phyloP scores from a whole-genome alignment of 2,113 vertebrate genomes.

The Conger conger region DNA sequence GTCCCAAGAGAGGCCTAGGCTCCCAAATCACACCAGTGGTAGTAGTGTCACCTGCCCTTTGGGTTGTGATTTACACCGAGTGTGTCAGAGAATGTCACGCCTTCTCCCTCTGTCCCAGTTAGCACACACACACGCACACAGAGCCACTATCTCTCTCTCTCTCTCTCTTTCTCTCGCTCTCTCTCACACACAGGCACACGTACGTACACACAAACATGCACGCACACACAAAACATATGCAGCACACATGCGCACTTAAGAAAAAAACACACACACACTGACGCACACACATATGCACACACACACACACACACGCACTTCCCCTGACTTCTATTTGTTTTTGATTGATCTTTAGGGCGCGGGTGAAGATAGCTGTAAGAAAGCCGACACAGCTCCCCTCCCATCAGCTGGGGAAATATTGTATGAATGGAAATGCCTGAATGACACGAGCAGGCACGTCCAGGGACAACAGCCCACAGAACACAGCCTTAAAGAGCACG shows the following conservation, averaged over 20 bases:
- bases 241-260: not conserved
- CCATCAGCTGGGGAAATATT: not conserved
- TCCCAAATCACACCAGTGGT: not conserved
- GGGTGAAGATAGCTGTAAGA: too few species aligned
- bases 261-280: not conserved
- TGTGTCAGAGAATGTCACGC: not conserved
- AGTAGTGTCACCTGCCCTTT: not conserved
- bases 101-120: too few species aligned
- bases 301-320: not conserved
- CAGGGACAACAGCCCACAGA: too few species aligned
- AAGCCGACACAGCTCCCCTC: not conserved
- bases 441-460: too few species aligned
- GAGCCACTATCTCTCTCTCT: too few species aligned
- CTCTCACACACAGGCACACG: not conserved
- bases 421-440: not conserved
- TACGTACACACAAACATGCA: not conserved
- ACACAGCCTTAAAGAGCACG: too few species aligned
- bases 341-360: too few species aligned
- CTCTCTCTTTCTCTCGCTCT: too few species aligned
- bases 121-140: not conserved
- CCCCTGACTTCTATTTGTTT: too few species aligned
- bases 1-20: constrained; percentile 14
- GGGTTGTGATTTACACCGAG: not conserved
- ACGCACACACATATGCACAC: not conserved
- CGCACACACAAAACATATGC: not conserved